Evolutionary conservation across 2,797 vertebrate genomes (phyloP).

Genomic region (Gambusia yucatana): DNA sequence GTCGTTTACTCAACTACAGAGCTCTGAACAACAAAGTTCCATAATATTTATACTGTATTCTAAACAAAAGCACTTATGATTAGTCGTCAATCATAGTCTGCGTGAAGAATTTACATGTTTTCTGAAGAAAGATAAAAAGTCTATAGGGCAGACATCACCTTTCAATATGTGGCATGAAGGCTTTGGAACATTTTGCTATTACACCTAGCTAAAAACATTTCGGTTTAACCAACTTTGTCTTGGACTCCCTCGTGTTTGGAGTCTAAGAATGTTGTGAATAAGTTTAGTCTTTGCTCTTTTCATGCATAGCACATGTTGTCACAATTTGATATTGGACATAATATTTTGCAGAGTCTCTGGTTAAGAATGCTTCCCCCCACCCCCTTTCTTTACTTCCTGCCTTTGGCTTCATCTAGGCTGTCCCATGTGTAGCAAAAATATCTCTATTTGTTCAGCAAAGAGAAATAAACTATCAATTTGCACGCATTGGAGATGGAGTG

Average conservation of each 20-base stretch:
- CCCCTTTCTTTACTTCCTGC: background rate
- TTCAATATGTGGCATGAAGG: background rate
- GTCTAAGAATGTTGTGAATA: background rate
- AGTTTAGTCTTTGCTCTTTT: background rate
- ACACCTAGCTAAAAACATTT: background rate
- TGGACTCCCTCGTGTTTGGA: too few relatives aligned
- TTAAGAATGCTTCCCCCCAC: background rate
- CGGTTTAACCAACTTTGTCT: background rate
- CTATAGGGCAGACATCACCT: background rate
- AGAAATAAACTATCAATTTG: slow-evolving; percentile 52
- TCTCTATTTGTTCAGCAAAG: slow-evolving; percentile 39
- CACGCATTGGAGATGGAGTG: slow-evolving; percentile 31
- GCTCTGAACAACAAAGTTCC: background rate
- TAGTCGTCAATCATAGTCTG: background rate
- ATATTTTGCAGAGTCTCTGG: background rate
- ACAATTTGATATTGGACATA: background rate
- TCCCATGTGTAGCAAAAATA: slow-evolving; percentile 11
- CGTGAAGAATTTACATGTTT: background rate
- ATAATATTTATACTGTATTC: background rate
- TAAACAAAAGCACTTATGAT: background rate
- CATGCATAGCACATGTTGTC: background rate
- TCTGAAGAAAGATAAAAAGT: background rate
- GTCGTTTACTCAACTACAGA: background rate
- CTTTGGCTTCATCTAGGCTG: background rate
- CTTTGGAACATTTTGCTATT: background rate